phyloP scores from a whole-genome alignment of 23 tunicate genomes.

The Phallusia fumigata region DNA sequence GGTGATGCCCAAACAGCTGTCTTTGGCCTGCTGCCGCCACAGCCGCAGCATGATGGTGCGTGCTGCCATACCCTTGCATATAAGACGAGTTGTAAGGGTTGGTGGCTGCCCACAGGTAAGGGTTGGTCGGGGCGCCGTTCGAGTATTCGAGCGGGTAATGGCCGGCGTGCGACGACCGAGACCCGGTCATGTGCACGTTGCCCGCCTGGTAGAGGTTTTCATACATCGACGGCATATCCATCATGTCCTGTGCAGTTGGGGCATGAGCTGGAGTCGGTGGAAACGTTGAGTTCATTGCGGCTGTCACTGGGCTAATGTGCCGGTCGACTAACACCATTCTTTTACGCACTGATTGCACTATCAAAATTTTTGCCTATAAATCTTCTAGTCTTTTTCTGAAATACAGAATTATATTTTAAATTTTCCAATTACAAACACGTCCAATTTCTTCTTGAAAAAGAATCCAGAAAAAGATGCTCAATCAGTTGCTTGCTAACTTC shows the following conservation, averaged over 20 bases:
- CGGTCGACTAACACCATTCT: slow-evolving; percentile 73
- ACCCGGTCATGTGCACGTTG: slow-evolving; percentile 60
- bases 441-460: no score
- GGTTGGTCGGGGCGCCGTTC: slow-evolving; percentile 49
- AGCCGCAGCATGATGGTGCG: slow-evolving; percentile 59
- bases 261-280: slow-evolving; percentile 60
- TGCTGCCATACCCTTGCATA: slow-evolving; percentile 60
- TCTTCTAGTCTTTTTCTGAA: background rate
- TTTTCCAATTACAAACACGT: no score
- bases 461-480: no score
- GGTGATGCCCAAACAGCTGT: slow-evolving; percentile 57
- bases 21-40: slow-evolving; percentile 52
- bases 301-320: slow-evolving; percentile 46
- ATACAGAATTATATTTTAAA: no score
- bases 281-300: slow-evolving; percentile 72
- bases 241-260: slow-evolving; percentile 80
- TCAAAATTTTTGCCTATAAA: background rate
- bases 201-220: slow-evolving; percentile 89
- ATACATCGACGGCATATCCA: slow-evolving; percentile 84
- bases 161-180: slow-evolving; percentile 71
- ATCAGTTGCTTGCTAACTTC: no score
- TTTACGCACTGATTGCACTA: background rate
- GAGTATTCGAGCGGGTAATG: slow-evolving; percentile 86
- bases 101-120: slow-evolving; percentile 49
- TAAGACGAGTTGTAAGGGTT: slow-evolving; percentile 78